Base-by-base conservation (phyloP, 2,888 invertebrate genomes). In the Plebejus melissa region DNA sequence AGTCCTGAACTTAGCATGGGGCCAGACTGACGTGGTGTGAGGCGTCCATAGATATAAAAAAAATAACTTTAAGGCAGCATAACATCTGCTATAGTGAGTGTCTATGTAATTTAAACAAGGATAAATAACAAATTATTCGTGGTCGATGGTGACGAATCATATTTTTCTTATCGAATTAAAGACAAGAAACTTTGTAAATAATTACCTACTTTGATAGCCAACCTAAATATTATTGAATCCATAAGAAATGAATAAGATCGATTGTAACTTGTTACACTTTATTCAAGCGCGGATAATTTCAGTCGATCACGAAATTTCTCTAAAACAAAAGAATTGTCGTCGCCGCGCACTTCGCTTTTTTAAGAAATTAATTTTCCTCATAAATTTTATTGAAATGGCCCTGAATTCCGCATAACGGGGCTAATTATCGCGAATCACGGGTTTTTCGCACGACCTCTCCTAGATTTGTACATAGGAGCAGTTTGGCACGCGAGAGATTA, bases 361-460 rank as follows among this genome's bases (percentile, higher is more conserved):
- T 32, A 32, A 72, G 22, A 72, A 72, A 72, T 50, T n/a, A 50
- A 28, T 72, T 71, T 71, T 71, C 72, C 72, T 72, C 50, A 32
- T 72, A 72, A 72, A 72, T 46, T 41, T 22, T 50, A 50, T 72
- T 72, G 28, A 72, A 72, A 54, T 13, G 72, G 72, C 72, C 72
- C 72, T 72, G 72, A 72, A 71, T 71, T 71, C 22, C 46, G 72
- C 54, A 54, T 32, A 72, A 72, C 54, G 50, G 72, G 72, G 72
- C 28, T 50, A 72, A 72, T 54, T 50, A 72, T 50, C 22, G 28
- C 32, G 72, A 72, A 32, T 50, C 50, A 76, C 71, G 74, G 76
- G 75, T 69, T 76, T 76, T 76, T 75, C 75, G 74, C 74, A 65
- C 75, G 76, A 76, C 76, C 75, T 77, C 75, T 75, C 74, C 76